Base-by-base conservation (phyloP, 2,888 invertebrate species). In the Drosophila melanosoma region DNA sequence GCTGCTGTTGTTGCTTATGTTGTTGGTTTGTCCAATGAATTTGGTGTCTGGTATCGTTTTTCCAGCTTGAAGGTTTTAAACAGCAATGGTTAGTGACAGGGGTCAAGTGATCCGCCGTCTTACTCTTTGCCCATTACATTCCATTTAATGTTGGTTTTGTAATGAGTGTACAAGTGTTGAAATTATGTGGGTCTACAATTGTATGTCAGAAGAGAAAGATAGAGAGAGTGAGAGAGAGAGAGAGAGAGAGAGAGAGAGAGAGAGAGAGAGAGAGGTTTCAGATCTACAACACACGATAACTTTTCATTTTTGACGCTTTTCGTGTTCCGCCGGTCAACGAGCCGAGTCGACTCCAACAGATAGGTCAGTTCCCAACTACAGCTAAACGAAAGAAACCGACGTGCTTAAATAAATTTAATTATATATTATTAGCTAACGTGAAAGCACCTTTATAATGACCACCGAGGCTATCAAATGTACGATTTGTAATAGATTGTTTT, bases 61-160 rank as follows among this genome's bases (percentile, higher is more conserved):
- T 74, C 67, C 81, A 71, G 65, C 69, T 52, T 49, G 71, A 77
- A 76, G 82, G 69, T 68, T 81, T 81, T 23, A 64, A 51, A 42
- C 42, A 40, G 23, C 63, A 51, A n/a, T 48, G 49, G 36, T 45
- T 69, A 69, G 45, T 69, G 81, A 48, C 84, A 73, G 84, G 84
- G 84, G 84, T 88, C 84, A 88, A 85, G 76, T 86, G 88, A 86
- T 53, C 70, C 54, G 69, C 70, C 54, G 76, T 53, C 78, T 70
- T 69, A 79, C 78, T 70, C 56, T 69, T 63, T 69, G 71, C 70
- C 67, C 78, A 66, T 48, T 33, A 29, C 32, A 58, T 61, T 49
- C 42, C 53, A 45, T 45, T 45, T 23, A 26, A 23, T 26, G 29
- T 72, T 68, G 65, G 51, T 62, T 81, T 74, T 83, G 81, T 74